Base-by-base conservation (phyloP, 2,797 vertebrate species). In the Anas flavirostris region DNA sequence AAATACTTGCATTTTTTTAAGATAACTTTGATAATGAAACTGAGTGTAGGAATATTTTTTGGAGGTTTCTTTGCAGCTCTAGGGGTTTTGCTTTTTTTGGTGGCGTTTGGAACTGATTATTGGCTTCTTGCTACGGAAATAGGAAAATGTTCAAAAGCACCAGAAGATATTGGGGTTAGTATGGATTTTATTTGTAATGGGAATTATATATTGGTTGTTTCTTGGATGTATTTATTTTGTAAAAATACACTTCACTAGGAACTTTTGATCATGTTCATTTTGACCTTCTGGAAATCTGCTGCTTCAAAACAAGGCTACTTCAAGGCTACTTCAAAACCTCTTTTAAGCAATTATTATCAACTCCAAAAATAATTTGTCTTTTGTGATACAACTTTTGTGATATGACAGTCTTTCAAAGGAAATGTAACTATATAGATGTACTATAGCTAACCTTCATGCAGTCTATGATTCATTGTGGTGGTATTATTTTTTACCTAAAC, bases 21-120 rank as follows among this genome's bases (percentile, higher is more conserved):
- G 62, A 39, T 35, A 81, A 79, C 50, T 82, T 91, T 1, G 26
- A 93, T 76, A 86, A 99, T 99, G 99, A 99, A 98, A 98, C 97
- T 99, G 29, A 99, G 98, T 3, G 98, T 99, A 75, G 98, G 98
- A 6, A 97, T 99, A 95, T 99, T 99, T 97, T 99, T 99, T 88
- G 99, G 99, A 18, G 99, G 99, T 70, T 97, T 99, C 67, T 99
- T 99, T 53, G 99, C 99, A 52, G 99, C 99, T 43, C 92, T 99
- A 83, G 99, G 98, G 4, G 98, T 98, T 91, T 98, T 99, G 46
- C 98, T 99, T 81, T 98, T 98, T 97, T 97, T 99, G 72, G 98
- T 99, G 82, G 98, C 99, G 3, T 99, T 99, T 97, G 99, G 99
- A 98, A 99, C 99, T 2, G 99, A 99, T 97, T 99, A 99, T 93